Base-by-base conservation (phyloP, 2,797 vertebrate species). In the Molothrus ater region DNA sequence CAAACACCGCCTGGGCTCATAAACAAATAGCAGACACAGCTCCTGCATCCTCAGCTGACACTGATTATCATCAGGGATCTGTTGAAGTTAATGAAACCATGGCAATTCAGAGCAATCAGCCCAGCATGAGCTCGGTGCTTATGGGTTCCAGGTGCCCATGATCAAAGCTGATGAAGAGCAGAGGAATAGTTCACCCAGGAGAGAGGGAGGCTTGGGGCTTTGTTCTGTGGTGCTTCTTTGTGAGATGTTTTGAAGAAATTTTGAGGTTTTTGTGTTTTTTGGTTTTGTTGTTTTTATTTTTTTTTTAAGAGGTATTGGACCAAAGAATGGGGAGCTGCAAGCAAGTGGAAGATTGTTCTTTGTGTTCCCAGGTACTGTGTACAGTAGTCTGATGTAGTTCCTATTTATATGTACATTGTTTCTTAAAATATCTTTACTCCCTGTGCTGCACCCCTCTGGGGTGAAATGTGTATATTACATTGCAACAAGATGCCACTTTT, bases 121-220 rank as follows among this genome's bases (percentile, higher is more conserved):
- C 40, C 47, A 59, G 63, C 69, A 25, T 7, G 28, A 60, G 47
- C 66, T 43, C n/a, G 11, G 29, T 25, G 65, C 31, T 69, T 64
- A 42, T 36, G 53, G 61, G 26, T n/a, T 81, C 74, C 90, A 88
- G 92, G 87, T 94, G 70, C 5, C 79, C 8, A 3, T 12, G 17
- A 53, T 78, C 61, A 64, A 59, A 32, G 75, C 51, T 60, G 75
- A 87, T 32, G 51, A 63, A 45, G 32, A 82, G 25, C n/a, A 83
- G 47, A 45, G 45, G 69, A 86, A 86, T 19, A n/a, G 51, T 0
- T 81, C 48, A 60, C 5, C 11, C 40, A 32, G 43, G 0, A 34
- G 6, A 2, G 1, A 0, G 66, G 4, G 5, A 13, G 0, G 9
- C 1, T 2, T 36, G 1, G 5, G 11, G 5, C 0, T 0, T 1